A percentile compares a stretch with the other conserved stretches of the same genome.
Conservation (phyloP, 30 jellyfish, hydroid and myxozoan genomes). For the Cassiopea andromeda region DNA sequence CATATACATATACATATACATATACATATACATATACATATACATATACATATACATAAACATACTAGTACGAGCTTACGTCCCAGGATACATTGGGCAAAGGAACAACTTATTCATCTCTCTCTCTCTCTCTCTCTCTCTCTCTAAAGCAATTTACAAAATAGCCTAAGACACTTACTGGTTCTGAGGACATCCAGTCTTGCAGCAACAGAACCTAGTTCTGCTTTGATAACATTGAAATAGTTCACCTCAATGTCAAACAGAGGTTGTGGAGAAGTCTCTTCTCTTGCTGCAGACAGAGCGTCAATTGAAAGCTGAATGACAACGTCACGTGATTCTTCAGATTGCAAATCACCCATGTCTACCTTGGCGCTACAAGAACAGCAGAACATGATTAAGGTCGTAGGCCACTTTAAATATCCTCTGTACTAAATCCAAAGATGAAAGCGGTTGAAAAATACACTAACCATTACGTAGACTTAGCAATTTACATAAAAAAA, state of each 20-base stretch:
- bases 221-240: conserved; percentile 69
- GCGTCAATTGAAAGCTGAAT: conserved; percentile 67
- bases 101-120: background rate
- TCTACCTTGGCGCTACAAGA: conserved; percentile 72
- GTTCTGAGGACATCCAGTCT: conserved; percentile 69
- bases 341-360: conserved; percentile 94
- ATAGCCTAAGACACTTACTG: conserved; percentile 11
- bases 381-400: background rate
- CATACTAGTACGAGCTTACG: too few species aligned
- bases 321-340: conserved; percentile 90
- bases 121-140: too few species aligned
- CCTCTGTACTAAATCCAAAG: too few species aligned
- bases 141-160: background rate
- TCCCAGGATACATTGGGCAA: too few species aligned
- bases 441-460: too few species aligned
- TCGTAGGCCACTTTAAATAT: background rate
- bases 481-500: too few species aligned
- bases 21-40: background rate
- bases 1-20: too few species aligned
- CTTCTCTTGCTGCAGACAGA: conserved; percentile 57
- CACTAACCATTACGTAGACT: too few species aligned
- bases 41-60: background rate
- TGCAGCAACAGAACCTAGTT: conserved; percentile 18
- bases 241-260: conserved; percentile 56
- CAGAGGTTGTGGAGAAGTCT: conserved; percentile 79